Conservation (phyloP, 2,797 vertebrate species). For the Pempheris klunzingeri region DNA sequence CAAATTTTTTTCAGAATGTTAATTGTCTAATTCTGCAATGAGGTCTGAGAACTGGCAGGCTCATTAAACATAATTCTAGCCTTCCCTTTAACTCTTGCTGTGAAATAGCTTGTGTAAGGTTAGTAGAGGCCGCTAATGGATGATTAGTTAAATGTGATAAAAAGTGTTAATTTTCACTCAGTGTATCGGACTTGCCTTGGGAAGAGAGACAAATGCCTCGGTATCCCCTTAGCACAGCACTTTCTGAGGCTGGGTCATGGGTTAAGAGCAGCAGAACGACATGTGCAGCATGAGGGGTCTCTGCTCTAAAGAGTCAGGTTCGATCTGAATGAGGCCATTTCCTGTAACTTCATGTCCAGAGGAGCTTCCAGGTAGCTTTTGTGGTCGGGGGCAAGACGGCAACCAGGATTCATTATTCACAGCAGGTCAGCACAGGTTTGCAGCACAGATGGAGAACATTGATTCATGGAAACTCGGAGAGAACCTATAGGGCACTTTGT, state of each 20-base stretch:
- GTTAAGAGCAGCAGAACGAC: constrained; percentile 82
- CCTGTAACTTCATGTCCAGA: constrained; percentile 74
- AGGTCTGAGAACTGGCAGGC: constrained; percentile 25
- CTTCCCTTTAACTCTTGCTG: constrained; percentile 43
- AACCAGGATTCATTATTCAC: constrained; percentile 86
- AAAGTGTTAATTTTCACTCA: constrained; percentile 49
- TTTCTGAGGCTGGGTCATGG: constrained; percentile 79
- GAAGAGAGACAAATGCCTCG: constrained; percentile 48
- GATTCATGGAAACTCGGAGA: constrained; percentile 76
- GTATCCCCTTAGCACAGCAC: constrained; percentile 74
- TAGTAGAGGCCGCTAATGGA: constrained; percentile 49
- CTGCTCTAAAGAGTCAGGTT: constrained; percentile 69
- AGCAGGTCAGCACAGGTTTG: constrained; percentile 79
- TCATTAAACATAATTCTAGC: constrained; percentile 63
- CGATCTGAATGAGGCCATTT: constrained; percentile 78
- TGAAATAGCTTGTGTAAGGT: constrained; percentile 38
- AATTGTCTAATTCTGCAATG: constrained; percentile 38
- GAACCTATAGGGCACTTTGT: constrained; percentile 17
- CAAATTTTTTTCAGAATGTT: constrained; percentile 7
- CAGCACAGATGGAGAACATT: constrained; percentile 79
- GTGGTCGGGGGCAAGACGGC: constrained; percentile 76
- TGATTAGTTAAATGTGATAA: constrained; percentile 70
- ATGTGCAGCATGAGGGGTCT: constrained; percentile 55
- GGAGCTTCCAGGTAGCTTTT: constrained; percentile 82
- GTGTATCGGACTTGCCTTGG: constrained; percentile 26